Conservation (phyloP, 2,888 invertebrate species). For the Lobophora halterata region DNA sequence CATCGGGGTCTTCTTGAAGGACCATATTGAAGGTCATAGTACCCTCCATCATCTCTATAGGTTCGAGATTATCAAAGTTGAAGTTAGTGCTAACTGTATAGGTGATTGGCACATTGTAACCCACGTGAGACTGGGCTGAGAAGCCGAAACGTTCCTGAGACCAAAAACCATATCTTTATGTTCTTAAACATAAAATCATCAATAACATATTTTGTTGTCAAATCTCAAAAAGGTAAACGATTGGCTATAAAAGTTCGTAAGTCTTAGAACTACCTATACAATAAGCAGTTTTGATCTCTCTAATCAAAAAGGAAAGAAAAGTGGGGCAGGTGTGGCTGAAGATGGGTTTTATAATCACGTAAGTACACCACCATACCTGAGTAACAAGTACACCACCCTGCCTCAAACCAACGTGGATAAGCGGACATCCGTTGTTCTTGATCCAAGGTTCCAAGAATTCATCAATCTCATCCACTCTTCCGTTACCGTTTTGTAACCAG, state of each 20-base stretch:
- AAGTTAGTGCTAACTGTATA: constrained; percentile 61
- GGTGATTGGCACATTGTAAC: constrained; percentile 61
- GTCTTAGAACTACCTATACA: too few species aligned
- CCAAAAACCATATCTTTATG: too few species aligned
- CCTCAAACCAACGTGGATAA: constrained; percentile 46
- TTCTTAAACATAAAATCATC: too few species aligned
- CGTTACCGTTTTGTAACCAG: constrained; percentile 32
- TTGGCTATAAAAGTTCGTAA: too few species aligned
- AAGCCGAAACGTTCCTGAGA: constrained; percentile 55
- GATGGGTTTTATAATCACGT: too few species aligned
- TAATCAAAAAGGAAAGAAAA: too few species aligned
- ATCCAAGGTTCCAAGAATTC: constrained; percentile 55
- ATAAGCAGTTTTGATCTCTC: too few species aligned
- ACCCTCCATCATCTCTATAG: constrained; percentile 41
- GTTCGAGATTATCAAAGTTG: constrained; percentile 57
- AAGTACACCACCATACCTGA: too few species aligned
- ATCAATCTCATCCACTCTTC: constrained; percentile 37
- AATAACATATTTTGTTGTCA: too few species aligned
- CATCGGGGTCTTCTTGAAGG: constrained; percentile 60
- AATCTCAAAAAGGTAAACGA: too few species aligned
- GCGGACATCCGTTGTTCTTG: constrained; percentile 51
- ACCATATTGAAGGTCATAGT: constrained; percentile 37
- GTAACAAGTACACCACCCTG: constrained; percentile 52
- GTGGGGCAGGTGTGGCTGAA: too few species aligned
- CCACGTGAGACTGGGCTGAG: constrained; percentile 15